Evolutionary conservation across 2,113 vertebrate genomes (phyloP).

Genomic region (Oxygymnocypris stewartii): DNA sequence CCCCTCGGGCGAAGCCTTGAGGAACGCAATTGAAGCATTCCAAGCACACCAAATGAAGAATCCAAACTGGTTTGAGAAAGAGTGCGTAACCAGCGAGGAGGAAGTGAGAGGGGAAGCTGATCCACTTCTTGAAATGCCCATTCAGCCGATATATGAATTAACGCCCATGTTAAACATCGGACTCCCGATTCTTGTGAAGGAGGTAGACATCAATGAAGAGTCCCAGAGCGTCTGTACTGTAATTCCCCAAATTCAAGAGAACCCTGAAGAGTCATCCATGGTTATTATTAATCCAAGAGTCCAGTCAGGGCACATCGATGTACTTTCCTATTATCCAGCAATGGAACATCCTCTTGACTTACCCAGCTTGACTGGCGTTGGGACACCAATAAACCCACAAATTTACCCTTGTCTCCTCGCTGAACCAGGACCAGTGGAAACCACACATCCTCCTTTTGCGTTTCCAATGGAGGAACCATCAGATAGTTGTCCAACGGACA

Average conservation of each 20-base stretch:
- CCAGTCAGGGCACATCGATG: neutral
- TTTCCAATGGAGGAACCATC: neutral
- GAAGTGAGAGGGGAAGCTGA: constrained; percentile 57
- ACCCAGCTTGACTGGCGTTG: neutral
- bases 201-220: constrained; percentile 56
- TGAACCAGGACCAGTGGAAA: constrained; percentile 59
- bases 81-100: constrained; percentile 71
- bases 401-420: constrained; percentile 22
- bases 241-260: constrained; percentile 60
- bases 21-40: constrained; percentile 80
- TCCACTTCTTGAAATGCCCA: constrained; percentile 15
- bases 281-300: constrained; percentile 51
- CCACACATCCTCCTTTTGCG: neutral
- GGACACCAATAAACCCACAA: neutral
- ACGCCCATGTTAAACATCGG: constrained; percentile 68
- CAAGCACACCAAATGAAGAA: constrained; percentile 76
- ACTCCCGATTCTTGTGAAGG: constrained; percentile 41
- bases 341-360: constrained; percentile 19
- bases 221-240: constrained; percentile 53
- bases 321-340: constrained; percentile 10
- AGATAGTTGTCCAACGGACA: neutral
- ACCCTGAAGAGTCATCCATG: constrained; percentile 8
- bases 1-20: constrained; percentile 79
- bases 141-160: constrained; percentile 54
- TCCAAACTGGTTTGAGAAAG: constrained; percentile 86